These are phyloP conservation scores for Ctenicera cuprea DNA, from an alignment of 2,888 invertebrate genomes.

Conservation along the genomic window DNA sequence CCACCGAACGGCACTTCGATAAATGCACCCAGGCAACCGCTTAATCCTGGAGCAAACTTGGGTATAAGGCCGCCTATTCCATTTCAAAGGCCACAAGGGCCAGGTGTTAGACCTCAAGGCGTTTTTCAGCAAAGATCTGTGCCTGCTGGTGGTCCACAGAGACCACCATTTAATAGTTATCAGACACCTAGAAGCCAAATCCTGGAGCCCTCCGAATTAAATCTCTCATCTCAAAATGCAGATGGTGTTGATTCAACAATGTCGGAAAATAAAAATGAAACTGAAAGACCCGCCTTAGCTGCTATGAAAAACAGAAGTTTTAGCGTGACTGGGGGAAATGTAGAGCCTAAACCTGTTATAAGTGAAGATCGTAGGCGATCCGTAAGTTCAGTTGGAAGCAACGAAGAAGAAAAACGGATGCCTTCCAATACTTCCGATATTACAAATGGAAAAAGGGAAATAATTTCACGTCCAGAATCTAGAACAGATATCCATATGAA, in stretches of 20 bases:
- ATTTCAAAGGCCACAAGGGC: constrained; percentile 60
- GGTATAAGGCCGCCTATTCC: constrained; percentile 54
- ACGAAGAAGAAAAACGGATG: constrained; percentile 66
- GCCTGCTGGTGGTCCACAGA: constrained; percentile 67
- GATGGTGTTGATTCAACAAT: constrained; percentile 62
- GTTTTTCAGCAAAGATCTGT: constrained; percentile 73
- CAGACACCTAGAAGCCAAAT: constrained; percentile 63
- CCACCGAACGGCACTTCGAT: constrained; percentile 32
- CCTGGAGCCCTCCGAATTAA: constrained; percentile 66
- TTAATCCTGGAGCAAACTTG: constrained; percentile 46
- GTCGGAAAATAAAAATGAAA: constrained; percentile 64
- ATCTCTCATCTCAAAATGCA: constrained; percentile 69
- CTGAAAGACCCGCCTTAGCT: constrained; percentile 66
- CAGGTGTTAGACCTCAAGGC: constrained; percentile 62
- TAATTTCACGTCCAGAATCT: constrained; percentile 65
- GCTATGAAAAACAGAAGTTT: constrained; percentile 75
- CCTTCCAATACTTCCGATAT: constrained; percentile 34
- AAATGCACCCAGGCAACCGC: constrained; percentile 55
- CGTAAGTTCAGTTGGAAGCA: constrained; percentile 73
- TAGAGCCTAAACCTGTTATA: constrained; percentile 70
- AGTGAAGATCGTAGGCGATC: constrained; percentile 76
- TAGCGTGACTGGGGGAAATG: constrained; percentile 75
- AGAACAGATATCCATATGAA: constrained; percentile 64
- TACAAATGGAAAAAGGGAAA: constrained; percentile 51
- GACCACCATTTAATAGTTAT: constrained; percentile 40